These are phyloP conservation scores for Drymonia ruficornis DNA, from an alignment of 2,888 invertebrate genomes.

Conservation along the genomic window DNA sequence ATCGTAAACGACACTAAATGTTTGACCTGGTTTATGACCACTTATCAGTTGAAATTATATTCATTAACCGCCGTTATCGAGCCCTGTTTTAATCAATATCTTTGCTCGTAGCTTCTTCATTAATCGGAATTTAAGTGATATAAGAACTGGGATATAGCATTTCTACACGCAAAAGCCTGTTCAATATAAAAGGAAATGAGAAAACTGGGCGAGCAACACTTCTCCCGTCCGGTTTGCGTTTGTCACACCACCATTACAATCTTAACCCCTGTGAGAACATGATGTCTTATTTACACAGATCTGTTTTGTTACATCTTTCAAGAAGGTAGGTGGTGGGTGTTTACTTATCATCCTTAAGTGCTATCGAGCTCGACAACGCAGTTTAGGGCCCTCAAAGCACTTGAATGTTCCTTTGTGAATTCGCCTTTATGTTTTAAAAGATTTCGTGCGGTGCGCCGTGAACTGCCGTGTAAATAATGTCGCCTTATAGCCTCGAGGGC, in stretches of 20 bases:
- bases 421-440: slow-evolving; percentile 57
- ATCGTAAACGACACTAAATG: slow-evolving; percentile 36
- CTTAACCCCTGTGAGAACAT: slow-evolving; percentile 35
- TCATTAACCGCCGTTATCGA: slow-evolving; percentile 2
- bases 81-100: slow-evolving; percentile 2
- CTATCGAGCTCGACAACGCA: slow-evolving; percentile 61
- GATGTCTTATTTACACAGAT: slow-evolving; percentile 51
- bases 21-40: slow-evolving; percentile 24
- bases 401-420: slow-evolving; percentile 63
- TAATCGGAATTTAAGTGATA: slow-evolving; percentile 3
- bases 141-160: slow-evolving; percentile 2
- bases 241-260: slow-evolving; percentile 30
- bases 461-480: slow-evolving; percentile 18
- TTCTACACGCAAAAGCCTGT: slow-evolving; percentile 23
- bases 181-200: slow-evolving; percentile 50
- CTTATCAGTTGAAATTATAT: slow-evolving; percentile 12
- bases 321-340: slow-evolving; percentile 54
- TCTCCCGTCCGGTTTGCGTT: slow-evolving; percentile 16
- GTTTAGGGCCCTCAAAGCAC: slow-evolving; percentile 62
- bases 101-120: slow-evolving; percentile 4
- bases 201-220: slow-evolving; percentile 37
- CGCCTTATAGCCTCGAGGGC: slow-evolving; percentile 21
- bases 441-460: slow-evolving; percentile 42
- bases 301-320: slow-evolving; percentile 43
- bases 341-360: slow-evolving; percentile 65